Percentiles rank a stretch among this genome's conserved stretches.
These are phyloP conservation scores for Hepsetus odoe DNA, from an alignment of 2,113 vertebrate species.

Conservation along the genomic window DNA sequence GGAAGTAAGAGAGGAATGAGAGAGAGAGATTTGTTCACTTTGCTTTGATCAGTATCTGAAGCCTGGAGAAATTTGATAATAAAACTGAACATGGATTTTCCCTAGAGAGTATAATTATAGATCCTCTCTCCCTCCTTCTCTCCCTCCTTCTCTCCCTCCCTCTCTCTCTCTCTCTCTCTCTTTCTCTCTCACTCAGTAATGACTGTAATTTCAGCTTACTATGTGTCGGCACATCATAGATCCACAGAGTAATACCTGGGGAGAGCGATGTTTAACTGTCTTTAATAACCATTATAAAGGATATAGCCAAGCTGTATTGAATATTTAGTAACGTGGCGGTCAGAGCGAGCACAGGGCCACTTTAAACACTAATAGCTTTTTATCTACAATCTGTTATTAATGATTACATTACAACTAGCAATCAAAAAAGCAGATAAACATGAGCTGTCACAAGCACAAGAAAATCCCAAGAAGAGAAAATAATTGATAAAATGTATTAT, in stretches of 20 bases:
- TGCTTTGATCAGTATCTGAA: constrained; percentile 67
- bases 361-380: neutral
- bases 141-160: constrained; percentile 12
- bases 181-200: constrained; percentile 37
- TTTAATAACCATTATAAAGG: constrained; percentile 65
- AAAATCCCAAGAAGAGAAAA: no score
- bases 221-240: constrained; percentile 65
- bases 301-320: constrained; percentile 50
- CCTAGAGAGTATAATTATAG: constrained; percentile 67
- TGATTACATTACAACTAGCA: neutral
- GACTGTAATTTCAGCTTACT: constrained; percentile 70
- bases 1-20: constrained; percentile 2
- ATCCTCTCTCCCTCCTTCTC: constrained; percentile 54
- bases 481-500: no score
- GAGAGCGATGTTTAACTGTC: constrained; percentile 59
- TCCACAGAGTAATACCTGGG: constrained; percentile 73
- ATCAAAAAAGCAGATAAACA: neutral
- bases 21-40: constrained; percentile 42
- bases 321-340: neutral
- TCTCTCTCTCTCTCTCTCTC: constrained; percentile 12
- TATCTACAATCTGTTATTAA: neutral
- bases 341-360: neutral
- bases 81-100: constrained; percentile 70
- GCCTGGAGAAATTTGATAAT: constrained; percentile 72
- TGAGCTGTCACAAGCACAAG: no score